Evolutionary conservation across 2,888 invertebrate genomes (phyloP).

Genomic region (Adelphocoris suturalis): DNA sequence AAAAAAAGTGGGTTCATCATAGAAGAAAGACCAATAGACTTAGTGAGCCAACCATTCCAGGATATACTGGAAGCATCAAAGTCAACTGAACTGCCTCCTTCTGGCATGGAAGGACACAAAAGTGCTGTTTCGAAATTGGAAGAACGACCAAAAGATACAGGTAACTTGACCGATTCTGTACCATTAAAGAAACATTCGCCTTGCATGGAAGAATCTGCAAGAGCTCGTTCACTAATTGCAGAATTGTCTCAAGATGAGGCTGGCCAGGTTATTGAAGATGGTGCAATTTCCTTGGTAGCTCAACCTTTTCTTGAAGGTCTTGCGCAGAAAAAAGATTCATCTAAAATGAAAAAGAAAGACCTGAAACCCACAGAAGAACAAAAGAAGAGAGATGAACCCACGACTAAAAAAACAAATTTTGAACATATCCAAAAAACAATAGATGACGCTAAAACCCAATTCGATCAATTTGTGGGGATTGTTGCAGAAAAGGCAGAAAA

Average conservation of each 20-base stretch:
- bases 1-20: conserved; percentile 41
- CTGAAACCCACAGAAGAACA: not conserved
- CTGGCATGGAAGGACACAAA: not conserved
- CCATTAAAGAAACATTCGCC: not conserved
- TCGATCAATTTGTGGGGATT: conserved; percentile 47
- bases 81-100: conserved; percentile 1
- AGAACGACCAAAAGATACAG: not conserved
- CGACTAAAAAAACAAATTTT: conserved; percentile 19
- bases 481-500: conserved; percentile 44
- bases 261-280: not conserved
- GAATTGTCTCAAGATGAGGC: conserved; percentile 6
- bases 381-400: not conserved
- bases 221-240: not conserved
- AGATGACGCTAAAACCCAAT: conserved; percentile 44
- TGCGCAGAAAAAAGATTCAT: not conserved
- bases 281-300: conserved; percentile 27
- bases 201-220: not conserved
- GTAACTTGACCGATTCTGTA: not conserved
- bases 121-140: not conserved
- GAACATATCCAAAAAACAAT: conserved; percentile 64
- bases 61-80: not conserved
- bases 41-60: conserved; percentile 24
- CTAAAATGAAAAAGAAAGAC: not conserved
- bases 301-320: conserved; percentile 7
- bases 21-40: conserved; percentile 21